Evolutionary conservation across 1,140 invertebrate genomes (phyloP), one percentile per base, ranked within the genome.

Genomic region (Drosophila melanogaster): DNA sequence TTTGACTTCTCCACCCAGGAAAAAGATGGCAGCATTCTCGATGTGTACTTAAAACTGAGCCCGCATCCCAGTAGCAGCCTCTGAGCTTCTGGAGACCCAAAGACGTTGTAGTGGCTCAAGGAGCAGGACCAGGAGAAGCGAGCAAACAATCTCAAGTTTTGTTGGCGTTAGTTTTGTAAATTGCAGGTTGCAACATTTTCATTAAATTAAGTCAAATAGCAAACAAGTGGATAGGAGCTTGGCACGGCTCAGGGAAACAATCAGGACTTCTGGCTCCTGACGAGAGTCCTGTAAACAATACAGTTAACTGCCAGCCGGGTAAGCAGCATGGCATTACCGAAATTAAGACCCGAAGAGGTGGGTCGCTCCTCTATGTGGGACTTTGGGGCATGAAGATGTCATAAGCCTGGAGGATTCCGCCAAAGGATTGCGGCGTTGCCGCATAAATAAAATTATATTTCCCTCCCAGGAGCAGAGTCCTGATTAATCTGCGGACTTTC

Each of bases 131-230:
- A 37, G 51, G 30, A 46, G 41, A 54, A 38, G 26, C 51, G 53
- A 41, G 83, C 79, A 87, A 87, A 87, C 84, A 87, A 79, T 56
- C 62, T 79, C 70, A 89, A 87, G 85, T 89, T 77, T 77, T 80
- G 73, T 76, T 73, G 51, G 71, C 69, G 77, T 73, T 84, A 77
- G 84, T 77, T 90, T 80, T 84, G 77, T 79, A 80, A 89, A 89
- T 89, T 89, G 85, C 84, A 90, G 77, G 80, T 80, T 89, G 85
- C 85, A 89, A 89, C 85, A 85, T 89, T 89, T 89, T 89, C 84
- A 90, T 89, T 89, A 89, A 84, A 90, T 80, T 90, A 77, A 89
- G 79, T 83, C 79, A 83, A 89, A 84, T 71, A 83, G 77, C 85
- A 84, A 90, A 78, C 73, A 75, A 67, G 62, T 22, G 51, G 40